A percentile compares a stretch with the other conserved stretches of the same genome.
Conservation (phyloP, 2,888 invertebrate genomes). For the Melieria omissa region DNA sequence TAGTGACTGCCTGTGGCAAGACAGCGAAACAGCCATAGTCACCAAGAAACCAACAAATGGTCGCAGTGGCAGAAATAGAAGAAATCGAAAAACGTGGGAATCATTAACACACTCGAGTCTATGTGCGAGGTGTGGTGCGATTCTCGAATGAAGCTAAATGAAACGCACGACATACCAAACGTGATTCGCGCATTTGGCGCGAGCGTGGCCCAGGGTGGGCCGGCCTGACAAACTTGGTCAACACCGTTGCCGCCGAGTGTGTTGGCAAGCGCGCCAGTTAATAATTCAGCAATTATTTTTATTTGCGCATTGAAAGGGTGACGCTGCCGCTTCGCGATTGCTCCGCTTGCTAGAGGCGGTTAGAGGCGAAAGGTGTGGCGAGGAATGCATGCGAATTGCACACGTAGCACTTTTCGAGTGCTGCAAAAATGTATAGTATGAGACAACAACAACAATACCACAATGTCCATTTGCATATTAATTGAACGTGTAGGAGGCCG, state of each 20-base stretch:
- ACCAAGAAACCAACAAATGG: background rate
- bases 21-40: background rate
- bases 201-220: too few species aligned
- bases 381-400: too few species aligned
- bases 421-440: too few species aligned
- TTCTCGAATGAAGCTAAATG: constrained; percentile 25
- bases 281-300: constrained; percentile 13
- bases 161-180: constrained; percentile 46
- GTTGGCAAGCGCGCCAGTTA: constrained; percentile 20
- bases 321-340: too few species aligned
- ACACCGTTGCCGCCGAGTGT: background rate
- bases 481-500: background rate
- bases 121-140: constrained; percentile 38
- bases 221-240: background rate
- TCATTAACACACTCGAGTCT: constrained; percentile 34
- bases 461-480: background rate
- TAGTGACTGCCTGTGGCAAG: background rate
- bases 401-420: too few species aligned
- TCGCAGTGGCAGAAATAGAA: constrained; percentile 19
- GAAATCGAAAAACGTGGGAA: constrained; percentile 53
- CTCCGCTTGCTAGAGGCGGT: too few species aligned
- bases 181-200: constrained; percentile 35
- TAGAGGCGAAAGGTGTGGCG: too few species aligned
- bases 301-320: background rate
- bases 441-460: background rate